Percentiles rank a stretch among this genome's conserved stretches.
phyloP scores from a whole-genome alignment of 2,888 invertebrate genomes.

The Megastigmus dorsalis region DNA sequence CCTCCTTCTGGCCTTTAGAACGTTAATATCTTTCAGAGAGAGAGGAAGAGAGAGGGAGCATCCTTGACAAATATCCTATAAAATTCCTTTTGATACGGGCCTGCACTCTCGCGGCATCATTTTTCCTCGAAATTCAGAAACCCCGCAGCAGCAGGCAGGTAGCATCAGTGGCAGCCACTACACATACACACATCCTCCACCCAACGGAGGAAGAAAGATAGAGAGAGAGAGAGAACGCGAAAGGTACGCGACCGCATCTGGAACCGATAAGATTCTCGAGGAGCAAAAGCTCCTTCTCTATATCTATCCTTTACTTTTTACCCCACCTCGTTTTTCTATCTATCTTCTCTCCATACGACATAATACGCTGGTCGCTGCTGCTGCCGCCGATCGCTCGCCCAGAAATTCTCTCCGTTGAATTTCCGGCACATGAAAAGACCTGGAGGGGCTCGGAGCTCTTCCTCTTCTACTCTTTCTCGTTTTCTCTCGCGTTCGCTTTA shows the following conservation, averaged over 20 bases:
- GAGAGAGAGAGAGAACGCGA: not conserved
- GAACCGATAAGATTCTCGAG: slow-evolving; percentile 27
- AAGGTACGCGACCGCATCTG: not conserved
- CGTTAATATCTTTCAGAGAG: slow-evolving; percentile 10
- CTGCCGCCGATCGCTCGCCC: not conserved
- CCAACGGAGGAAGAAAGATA: too few species aligned
- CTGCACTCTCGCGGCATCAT: slow-evolving; percentile 30
- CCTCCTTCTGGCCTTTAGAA: not conserved
- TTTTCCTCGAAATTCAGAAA: slow-evolving; percentile 25
- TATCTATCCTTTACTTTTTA: not conserved
- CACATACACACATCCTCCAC: too few species aligned
- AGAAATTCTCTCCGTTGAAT: slow-evolving; percentile 30
- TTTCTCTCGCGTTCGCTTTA: slow-evolving; percentile 49
- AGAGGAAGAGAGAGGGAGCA: too few species aligned
- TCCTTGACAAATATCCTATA: slow-evolving; percentile 28
- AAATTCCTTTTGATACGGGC: slow-evolving; percentile 32
- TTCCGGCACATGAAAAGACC: slow-evolving; percentile 27
- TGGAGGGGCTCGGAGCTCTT: not conserved
- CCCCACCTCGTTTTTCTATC: not conserved
- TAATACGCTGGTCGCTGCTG: not conserved
- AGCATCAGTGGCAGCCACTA: too few species aligned
- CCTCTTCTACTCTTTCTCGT: not conserved
- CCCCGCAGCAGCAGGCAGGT: not conserved
- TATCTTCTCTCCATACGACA: not conserved
- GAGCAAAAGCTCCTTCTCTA: not conserved